Conservation (phyloP, 2,113 vertebrate species). For the Gobius niger region DNA sequence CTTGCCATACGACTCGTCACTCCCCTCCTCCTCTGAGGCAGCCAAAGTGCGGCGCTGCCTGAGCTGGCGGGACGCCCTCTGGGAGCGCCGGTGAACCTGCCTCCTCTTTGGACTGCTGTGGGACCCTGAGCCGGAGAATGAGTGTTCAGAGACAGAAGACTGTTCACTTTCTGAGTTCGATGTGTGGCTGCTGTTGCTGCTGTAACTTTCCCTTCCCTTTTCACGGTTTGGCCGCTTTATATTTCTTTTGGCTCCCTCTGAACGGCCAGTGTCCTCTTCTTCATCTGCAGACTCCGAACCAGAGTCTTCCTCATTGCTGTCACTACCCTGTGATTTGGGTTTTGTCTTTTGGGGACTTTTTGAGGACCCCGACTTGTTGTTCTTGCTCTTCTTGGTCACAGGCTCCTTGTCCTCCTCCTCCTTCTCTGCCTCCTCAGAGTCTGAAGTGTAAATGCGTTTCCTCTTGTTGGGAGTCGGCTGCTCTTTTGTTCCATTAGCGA, state of each 20-base stretch:
- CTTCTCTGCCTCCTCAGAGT: conserved; percentile 66
- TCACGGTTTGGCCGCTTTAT: conserved; percentile 39
- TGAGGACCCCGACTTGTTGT: conserved; percentile 27
- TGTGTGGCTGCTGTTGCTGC: conserved; percentile 60
- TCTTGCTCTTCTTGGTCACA: conserved; percentile 39
- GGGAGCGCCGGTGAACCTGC: conserved; percentile 31
- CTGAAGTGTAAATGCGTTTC: conserved; percentile 71
- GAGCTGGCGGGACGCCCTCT: conserved; percentile 35
- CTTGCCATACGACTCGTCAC: conserved; percentile 50
- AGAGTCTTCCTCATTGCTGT: conserved; percentile 21
- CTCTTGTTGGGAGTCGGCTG: conserved; percentile 66
- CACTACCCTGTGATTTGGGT: conserved; percentile 23
- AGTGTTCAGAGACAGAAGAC: conserved; percentile 60
- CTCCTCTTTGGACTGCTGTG: conserved; percentile 72
- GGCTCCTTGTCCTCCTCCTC: not conserved
- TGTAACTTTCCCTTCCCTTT: conserved; percentile 43
- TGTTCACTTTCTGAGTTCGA: conserved; percentile 63
- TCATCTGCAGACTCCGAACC: conserved; percentile 45
- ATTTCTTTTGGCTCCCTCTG: conserved; percentile 21
- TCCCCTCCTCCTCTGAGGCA: conserved; percentile 63
- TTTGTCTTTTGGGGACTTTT: conserved; percentile 44
- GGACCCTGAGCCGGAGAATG: conserved; percentile 69
- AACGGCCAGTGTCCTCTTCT: conserved; percentile 20
- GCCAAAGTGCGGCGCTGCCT: conserved; percentile 33
- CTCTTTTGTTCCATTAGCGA: conserved; percentile 32